phyloP scores from a whole-genome alignment of 1,140 invertebrate species.

The Lepidostoma basale region DNA sequence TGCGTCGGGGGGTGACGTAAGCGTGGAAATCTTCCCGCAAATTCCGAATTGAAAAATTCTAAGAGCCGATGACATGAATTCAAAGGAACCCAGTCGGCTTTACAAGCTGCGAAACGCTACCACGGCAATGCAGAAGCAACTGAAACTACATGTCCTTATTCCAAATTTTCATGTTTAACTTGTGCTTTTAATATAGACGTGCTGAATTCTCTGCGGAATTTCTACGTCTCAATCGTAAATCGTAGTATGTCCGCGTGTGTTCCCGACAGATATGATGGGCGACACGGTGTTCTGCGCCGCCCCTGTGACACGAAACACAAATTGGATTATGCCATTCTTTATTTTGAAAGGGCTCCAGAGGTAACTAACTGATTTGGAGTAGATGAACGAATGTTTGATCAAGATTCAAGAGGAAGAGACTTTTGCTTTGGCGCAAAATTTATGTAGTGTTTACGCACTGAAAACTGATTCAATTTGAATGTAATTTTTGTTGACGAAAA shows the following conservation, averaged over 20 bases:
- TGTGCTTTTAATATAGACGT: no score
- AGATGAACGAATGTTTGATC: constrained; percentile 16
- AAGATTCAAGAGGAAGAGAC: neutral
- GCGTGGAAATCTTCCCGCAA: constrained; percentile 13
- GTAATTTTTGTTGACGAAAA: no score
- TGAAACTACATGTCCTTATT: no score
- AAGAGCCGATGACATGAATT: constrained; percentile 22
- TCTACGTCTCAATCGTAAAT: no score
- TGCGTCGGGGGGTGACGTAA: neutral
- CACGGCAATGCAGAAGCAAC: no score
- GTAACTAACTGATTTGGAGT: neutral
- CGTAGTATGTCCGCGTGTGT: no score
- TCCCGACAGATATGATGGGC: constrained; percentile 1
- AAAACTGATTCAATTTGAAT: no score
- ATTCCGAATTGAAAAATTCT: constrained; percentile 28
- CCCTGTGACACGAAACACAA: neutral
- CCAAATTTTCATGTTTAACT: no score
- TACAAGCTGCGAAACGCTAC: no score
- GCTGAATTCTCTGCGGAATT: no score
- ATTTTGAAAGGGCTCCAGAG: neutral
- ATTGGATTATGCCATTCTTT: constrained; percentile 23
- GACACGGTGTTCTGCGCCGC: neutral
- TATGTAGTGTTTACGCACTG: no score
- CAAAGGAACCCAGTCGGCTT: constrained; percentile 18
- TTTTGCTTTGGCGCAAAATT: neutral